Percentiles rank a stretch among this genome's conserved stretches.
Evolutionary conservation across 2,888 invertebrate species (phyloP).

Genomic region (Netelia virgata): DNA sequence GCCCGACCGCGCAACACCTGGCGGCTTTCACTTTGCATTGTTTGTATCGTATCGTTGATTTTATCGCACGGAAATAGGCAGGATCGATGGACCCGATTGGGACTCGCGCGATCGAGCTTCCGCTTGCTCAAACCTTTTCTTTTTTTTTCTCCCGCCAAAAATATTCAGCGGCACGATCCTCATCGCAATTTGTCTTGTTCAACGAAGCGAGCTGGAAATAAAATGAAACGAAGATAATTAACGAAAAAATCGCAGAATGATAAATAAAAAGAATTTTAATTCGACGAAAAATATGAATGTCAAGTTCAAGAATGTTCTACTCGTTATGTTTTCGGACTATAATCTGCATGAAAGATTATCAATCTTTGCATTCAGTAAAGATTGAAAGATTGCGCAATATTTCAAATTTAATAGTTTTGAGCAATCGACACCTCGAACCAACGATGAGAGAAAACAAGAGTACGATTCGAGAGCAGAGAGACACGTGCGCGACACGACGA

Average conservation of each 20-base stretch:
- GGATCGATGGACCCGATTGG: conserved; percentile 65
- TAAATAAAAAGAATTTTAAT: too few species aligned
- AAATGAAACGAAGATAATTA: too few species aligned
- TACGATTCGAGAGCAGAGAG: conserved; percentile 33
- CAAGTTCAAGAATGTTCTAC: too few species aligned
- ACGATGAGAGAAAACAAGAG: not conserved
- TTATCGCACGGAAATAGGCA: conserved; percentile 65
- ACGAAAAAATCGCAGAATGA: too few species aligned
- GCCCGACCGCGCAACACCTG: not conserved
- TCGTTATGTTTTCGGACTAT: too few species aligned
- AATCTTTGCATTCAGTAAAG: too few species aligned
- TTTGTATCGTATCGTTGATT: conserved; percentile 53
- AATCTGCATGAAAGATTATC: too few species aligned
- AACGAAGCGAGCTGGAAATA: not conserved
- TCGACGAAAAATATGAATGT: too few species aligned
- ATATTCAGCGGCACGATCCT: not conserved
- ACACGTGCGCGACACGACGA: conserved; percentile 25
- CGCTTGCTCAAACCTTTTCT: conserved; percentile 46
- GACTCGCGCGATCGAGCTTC: conserved; percentile 26
- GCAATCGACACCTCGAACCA: conserved; percentile 66
- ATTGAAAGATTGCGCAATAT: not conserved
- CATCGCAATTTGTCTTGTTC: not conserved
- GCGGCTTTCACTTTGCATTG: conserved; percentile 14
- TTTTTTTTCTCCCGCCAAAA: not conserved
- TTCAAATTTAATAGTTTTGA: conserved; percentile 47